A percentile compares a stretch with the other conserved stretches of the same genome.
Evolutionary conservation across 2,888 invertebrate species (phyloP).

Genomic region (Polietes domitor): DNA sequence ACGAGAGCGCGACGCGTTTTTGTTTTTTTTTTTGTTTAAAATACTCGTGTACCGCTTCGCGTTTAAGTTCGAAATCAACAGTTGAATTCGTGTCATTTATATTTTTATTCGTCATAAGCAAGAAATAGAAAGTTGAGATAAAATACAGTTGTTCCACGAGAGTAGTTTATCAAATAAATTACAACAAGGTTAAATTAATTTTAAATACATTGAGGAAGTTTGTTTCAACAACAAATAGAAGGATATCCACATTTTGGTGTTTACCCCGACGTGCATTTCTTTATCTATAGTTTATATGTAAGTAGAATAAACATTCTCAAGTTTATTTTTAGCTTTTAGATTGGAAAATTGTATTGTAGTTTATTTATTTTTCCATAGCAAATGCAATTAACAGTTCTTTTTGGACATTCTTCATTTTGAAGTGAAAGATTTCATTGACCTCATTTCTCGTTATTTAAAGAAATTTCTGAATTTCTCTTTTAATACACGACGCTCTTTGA

Average conservation of each 20-base stretch:
- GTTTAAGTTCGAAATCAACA: conserved; percentile 67
- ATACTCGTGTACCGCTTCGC: conserved; percentile 28
- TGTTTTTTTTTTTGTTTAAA: no score
- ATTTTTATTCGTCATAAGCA: conserved; percentile 15
- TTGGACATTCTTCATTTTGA: not conserved
- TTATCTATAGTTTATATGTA: conserved; percentile 48
- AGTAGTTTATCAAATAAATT: conserved; percentile 10
- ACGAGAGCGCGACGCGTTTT: conserved; percentile 38
- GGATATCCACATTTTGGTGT: conserved; percentile 45
- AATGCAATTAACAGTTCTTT: not conserved
- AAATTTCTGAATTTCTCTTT: conserved; percentile 27
- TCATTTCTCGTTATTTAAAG: conserved; percentile 48
- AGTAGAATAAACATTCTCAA: conserved; percentile 34
- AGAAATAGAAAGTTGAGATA: conserved; percentile 29
- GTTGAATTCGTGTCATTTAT: conserved; percentile 69
- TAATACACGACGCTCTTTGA: not conserved
- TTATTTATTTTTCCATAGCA: not conserved
- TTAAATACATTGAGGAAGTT: conserved; percentile 47
- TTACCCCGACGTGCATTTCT: not conserved
- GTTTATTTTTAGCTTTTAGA: not conserved
- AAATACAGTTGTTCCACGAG: not conserved
- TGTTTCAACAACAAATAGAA: not conserved
- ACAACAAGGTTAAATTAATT: conserved; percentile 51
- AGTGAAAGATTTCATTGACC: conserved; percentile 59
- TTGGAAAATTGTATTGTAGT: no score